Evolutionary conservation across 2,797 vertebrate genomes (phyloP), one percentile per base, ranked within the genome.

Genomic region (Sorex maritimensis): DNA sequence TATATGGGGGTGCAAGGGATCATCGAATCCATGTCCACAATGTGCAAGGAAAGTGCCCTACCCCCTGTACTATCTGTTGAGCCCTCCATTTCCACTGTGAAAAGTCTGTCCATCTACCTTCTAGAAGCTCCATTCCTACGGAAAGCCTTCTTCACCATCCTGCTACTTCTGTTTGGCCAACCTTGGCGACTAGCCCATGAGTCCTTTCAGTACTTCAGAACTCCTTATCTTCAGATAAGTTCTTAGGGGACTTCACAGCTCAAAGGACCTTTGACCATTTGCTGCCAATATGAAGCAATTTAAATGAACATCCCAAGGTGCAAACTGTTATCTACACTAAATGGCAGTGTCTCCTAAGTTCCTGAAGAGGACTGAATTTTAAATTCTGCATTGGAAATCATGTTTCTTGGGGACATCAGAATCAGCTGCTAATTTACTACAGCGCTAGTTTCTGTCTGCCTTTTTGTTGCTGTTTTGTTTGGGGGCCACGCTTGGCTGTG

Each of bases 71-170:
- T 23, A 7, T 19, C 58, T 61, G 17, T 61, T 23, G 5, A 21
- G 58, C 58, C 58, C 58, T 61, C 61, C 86, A 67, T 97, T 97
- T 98, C 93, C 96, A 95, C 97, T 97, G 98, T 98, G 97, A 98
- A 98, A 98, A 97, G 95, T 63, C 74, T 92, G 94, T 98, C 98
- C 98, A 98, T 98, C 96, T 94, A 87, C 96, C 92, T 97, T 95
- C 95, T 95, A 38, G 24, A 96, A 97, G 95, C 92, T 94, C 93
- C 93, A 73, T 91, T 97, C 90, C 97, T 96, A 92, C 19, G 95
- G 92, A 93, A 94, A 52, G 52, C 81, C 94, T 79, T 91, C 97
- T 88, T 95, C 96, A 96, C 95, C 96, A 44, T 13, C 97, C 97
- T 95, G 94, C 95, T 95, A 94, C 95, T 95, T 93, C 97, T 80